Conservation (phyloP, 2,113 vertebrate genomes). For the Apodemus sylvaticus region DNA sequence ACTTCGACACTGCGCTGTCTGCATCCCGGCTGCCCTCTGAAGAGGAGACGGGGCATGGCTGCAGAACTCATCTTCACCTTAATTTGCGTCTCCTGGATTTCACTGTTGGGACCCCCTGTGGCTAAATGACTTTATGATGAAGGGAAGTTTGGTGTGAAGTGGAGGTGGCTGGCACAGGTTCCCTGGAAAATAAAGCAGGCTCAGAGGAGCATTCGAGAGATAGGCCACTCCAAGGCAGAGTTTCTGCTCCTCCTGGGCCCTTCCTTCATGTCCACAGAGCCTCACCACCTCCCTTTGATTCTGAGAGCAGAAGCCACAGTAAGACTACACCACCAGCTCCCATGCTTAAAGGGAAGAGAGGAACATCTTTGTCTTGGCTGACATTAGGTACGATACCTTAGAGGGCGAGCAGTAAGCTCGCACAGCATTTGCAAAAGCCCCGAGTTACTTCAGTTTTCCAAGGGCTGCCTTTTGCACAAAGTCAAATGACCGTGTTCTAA, state of each 20-base stretch:
- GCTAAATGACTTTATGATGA: neutral
- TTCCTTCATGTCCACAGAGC: accelerated
- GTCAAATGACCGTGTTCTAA: neutral
- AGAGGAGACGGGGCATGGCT: neutral
- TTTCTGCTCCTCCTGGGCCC: accelerated
- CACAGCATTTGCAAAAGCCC: neutral
- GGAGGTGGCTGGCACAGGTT: neutral
- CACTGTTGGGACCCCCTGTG: accelerated
- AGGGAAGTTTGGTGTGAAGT: neutral
- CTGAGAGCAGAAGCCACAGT: neutral
- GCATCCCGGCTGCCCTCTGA: neutral
- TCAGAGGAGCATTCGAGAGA: neutral
- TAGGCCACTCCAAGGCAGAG: accelerated
- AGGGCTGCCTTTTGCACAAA: neutral
- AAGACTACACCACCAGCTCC: neutral
- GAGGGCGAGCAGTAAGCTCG: neutral
- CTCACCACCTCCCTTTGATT: neutral
- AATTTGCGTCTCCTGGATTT: neutral
- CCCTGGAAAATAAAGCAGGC: neutral
- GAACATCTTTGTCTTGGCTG: neutral
- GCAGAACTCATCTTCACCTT: neutral
- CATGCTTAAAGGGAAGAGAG: neutral
- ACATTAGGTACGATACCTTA: neutral
- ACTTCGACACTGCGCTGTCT: neutral
- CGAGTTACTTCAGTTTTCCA: neutral